These are phyloP conservation scores for Myotis lucifugus DNA, from an alignment of 2,113 vertebrate species.

Conservation along the genomic window DNA sequence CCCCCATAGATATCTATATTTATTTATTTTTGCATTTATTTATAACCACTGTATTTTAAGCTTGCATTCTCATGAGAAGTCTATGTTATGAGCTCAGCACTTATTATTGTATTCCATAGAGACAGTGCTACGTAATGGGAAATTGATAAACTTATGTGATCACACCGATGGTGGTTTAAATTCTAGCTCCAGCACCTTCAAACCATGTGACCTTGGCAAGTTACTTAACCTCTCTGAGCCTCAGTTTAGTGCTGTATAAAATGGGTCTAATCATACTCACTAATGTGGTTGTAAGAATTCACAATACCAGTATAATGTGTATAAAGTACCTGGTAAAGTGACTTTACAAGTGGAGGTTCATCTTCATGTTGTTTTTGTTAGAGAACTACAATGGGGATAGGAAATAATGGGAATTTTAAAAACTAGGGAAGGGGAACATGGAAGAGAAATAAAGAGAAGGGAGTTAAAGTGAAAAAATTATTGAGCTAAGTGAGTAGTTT, in stretches of 20 bases:
- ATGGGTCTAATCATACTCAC: conserved; percentile 40
- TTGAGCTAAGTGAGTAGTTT: not conserved
- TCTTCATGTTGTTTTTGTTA: not conserved
- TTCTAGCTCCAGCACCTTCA: not conserved
- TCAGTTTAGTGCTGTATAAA: conserved; percentile 59
- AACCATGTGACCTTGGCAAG: not conserved
- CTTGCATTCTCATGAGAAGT: not conserved
- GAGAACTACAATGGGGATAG: not conserved
- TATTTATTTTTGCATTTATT: not conserved
- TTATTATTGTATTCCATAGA: not conserved
- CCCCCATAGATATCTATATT: not conserved
- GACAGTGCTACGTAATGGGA: not conserved
- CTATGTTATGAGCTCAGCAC: not conserved
- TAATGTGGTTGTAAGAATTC: conserved; percentile 40
- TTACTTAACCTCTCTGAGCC: not conserved
- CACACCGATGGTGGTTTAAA: conserved; percentile 6
- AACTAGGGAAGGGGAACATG: not conserved
- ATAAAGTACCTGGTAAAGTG: not conserved
- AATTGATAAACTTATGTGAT: not conserved
- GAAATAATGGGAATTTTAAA: not conserved
- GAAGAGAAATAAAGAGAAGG: not conserved
- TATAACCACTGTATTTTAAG: not conserved
- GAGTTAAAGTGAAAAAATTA: not conserved
- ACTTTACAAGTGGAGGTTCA: not conserved
- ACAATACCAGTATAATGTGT: not conserved